A percentile compares a stretch with the other conserved stretches of the same genome.
phyloP scores from a whole-genome alignment of 2,888 invertebrate genomes.

The Ichneumoninae sp. region DNA sequence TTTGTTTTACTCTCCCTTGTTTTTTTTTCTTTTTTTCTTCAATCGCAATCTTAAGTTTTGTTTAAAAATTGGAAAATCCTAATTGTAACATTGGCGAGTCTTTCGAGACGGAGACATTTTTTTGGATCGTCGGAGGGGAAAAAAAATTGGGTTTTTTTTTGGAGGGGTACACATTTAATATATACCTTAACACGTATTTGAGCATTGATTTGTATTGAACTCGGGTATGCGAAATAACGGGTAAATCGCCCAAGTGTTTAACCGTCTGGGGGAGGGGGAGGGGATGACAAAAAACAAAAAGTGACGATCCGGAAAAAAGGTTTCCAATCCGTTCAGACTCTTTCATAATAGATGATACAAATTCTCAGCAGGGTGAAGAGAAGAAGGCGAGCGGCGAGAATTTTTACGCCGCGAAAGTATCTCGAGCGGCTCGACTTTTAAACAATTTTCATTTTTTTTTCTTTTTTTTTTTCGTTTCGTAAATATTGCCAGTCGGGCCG shows the following conservation, averaged over 20 bases:
- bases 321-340: constrained; percentile 64
- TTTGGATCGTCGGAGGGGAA: constrained; percentile 37
- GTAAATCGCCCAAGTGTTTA: constrained; percentile 41
- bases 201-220: constrained; percentile 71
- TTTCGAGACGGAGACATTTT: constrained; percentile 30
- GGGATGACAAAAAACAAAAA: constrained; percentile 21
- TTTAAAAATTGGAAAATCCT: constrained; percentile 77
- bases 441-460: constrained; percentile 47
- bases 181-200: constrained; percentile 72
- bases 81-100: constrained; percentile 76
- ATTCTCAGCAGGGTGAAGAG: constrained; percentile 69
- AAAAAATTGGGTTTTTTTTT: neutral
- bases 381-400: constrained; percentile 57
- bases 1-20: constrained; percentile 22
- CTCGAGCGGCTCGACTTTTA: constrained; percentile 36
- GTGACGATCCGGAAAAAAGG: constrained; percentile 51
- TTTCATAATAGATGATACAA: constrained; percentile 72
- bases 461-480: constrained; percentile 43
- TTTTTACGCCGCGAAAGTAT: constrained; percentile 60
- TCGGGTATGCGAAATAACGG: constrained; percentile 39
- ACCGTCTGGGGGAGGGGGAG: constrained; percentile 20
- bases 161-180: constrained; percentile 53
- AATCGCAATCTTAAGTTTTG: constrained; percentile 4
- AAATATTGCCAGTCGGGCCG: constrained; percentile 26
- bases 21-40: neutral